These are phyloP conservation scores for Subacronicta megacephala DNA, from an alignment of 2,888 invertebrate genomes.

Conservation along the genomic window DNA sequence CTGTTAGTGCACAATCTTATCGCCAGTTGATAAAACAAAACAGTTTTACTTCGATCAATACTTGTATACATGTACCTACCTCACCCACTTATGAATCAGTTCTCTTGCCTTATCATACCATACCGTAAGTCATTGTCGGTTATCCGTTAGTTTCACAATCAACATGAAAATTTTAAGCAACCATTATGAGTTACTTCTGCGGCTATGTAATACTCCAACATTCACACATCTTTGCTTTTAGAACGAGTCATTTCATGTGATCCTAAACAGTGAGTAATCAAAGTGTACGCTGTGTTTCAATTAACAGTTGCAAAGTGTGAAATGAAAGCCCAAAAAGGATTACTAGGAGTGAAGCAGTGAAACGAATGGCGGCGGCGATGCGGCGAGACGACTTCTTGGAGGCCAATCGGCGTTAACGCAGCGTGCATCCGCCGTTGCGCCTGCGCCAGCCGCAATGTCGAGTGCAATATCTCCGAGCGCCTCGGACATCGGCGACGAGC, in stretches of 20 bases:
- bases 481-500: slow-evolving; percentile 83
- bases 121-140: slow-evolving; percentile 28
- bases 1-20: slow-evolving; percentile 79
- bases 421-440: slow-evolving; percentile 76
- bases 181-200: slow-evolving; percentile 19
- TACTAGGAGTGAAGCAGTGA: slow-evolving; percentile 73
- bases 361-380: slow-evolving; percentile 79
- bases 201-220: slow-evolving; percentile 67
- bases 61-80: slow-evolving; percentile 56
- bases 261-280: slow-evolving; percentile 50
- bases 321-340: slow-evolving; percentile 70
- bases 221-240: slow-evolving; percentile 45
- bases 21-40: slow-evolving; percentile 79
- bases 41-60: slow-evolving; percentile 76
- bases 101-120: slow-evolving; percentile 40
- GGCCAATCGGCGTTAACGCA: slow-evolving; percentile 75
- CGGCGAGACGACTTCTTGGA: slow-evolving; percentile 70
- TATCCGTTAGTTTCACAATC: slow-evolving; percentile 29
- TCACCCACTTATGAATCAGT: slow-evolving; percentile 57
- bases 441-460: slow-evolving; percentile 74
- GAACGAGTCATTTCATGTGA: slow-evolving; percentile 42
- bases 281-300: slow-evolving; percentile 59
- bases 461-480: slow-evolving; percentile 75
- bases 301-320: slow-evolving; percentile 71
- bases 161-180: slow-evolving; percentile 15